Evolutionary conservation across 2,113 vertebrate species (phyloP).

Genomic region (Phylloscopus trochiloides): DNA sequence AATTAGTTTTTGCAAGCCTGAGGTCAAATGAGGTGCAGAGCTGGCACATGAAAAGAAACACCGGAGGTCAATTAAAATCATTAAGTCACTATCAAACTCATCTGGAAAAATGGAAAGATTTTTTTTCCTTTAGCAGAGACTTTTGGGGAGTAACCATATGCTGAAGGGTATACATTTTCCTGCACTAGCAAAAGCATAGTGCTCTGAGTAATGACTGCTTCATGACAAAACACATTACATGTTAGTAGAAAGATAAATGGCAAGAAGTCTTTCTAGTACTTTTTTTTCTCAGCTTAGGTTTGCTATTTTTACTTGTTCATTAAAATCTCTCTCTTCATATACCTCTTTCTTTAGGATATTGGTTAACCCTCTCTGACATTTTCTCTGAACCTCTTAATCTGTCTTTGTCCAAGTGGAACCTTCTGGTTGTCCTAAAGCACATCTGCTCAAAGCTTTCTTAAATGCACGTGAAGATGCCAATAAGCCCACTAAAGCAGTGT

Average conservation of each 20-base stretch:
- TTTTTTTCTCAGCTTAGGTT: not conserved
- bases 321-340: not conserved
- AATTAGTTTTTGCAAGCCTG: conserved; percentile 39
- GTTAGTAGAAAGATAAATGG: not conserved
- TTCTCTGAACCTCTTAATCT: not conserved
- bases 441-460: not conserved
- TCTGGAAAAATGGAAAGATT: not conserved
- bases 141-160: not conserved
- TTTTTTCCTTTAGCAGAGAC: not conserved
- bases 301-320: not conserved
- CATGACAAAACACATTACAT: not conserved
- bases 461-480: not conserved
- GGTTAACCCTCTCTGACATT: not conserved
- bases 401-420: not conserved
- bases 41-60: conserved; percentile 42
- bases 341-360: not conserved
- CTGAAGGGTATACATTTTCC: not conserved
- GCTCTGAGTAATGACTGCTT: not conserved
- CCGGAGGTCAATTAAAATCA: not conserved
- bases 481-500: not conserved
- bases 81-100: conserved; percentile 26
- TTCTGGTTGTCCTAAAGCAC: not conserved
- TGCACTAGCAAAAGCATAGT: not conserved
- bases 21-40: conserved; percentile 27
- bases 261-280: not conserved